These are phyloP conservation scores for Crax fasciolata DNA, from an alignment of 2,797 vertebrate species.

Conservation along the genomic window DNA sequence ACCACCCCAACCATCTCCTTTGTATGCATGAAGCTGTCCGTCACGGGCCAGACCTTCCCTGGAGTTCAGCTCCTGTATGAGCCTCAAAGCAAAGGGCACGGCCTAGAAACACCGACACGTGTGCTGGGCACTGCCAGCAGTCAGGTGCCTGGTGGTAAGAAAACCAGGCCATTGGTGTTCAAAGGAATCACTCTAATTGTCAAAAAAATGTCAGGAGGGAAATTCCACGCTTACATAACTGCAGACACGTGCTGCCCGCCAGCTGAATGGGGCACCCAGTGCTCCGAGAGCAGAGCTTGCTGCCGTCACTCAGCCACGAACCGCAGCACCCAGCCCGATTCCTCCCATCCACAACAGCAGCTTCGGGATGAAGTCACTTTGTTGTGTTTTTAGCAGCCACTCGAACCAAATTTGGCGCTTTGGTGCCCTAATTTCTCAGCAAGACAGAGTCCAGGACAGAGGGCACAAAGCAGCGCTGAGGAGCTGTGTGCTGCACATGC, in stretches of 20 bases:
- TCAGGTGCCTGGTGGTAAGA: not conserved
- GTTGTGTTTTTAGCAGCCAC: not conserved
- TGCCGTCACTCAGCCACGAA: not conserved
- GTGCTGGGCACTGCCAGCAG: not conserved
- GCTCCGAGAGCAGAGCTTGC: not conserved
- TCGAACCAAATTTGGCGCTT: not conserved
- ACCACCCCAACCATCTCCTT: not conserved
- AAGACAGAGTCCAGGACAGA: rapidly evolving
- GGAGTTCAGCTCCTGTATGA: rapidly evolving
- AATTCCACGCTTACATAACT: not conserved
- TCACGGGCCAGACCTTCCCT: not conserved
- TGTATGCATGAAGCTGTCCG: not conserved
- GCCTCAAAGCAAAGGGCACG: not conserved
- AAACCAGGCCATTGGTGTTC: not conserved
- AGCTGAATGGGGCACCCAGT: not conserved
- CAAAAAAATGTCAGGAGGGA: not conserved
- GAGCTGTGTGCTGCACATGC: not conserved
- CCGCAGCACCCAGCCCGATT: not conserved
- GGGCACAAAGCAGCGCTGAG: not conserved
- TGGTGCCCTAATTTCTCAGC: constrained; percentile 12
- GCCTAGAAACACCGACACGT: rapidly evolving
- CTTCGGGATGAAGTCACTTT: not conserved
- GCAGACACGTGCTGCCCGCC: not conserved
- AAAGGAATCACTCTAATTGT: not conserved
- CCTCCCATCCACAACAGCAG: not conserved